Conservation (phyloP, 64 coral and sea anemone species). For the Montipora efflorescens region DNA sequence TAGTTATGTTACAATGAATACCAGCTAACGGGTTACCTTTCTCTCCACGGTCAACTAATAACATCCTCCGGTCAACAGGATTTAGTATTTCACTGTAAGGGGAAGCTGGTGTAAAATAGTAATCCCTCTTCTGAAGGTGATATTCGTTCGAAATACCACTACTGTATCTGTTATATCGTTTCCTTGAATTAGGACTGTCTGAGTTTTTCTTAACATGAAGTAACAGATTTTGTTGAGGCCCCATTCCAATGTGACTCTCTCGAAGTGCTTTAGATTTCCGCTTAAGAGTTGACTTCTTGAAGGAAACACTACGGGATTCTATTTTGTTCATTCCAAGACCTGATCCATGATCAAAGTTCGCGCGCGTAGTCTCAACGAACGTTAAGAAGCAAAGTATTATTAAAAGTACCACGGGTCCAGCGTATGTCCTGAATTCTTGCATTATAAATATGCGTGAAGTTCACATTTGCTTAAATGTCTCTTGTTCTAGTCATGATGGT, state of each 20-base stretch:
- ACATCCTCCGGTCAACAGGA: slow-evolving; percentile 28
- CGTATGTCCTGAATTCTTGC: background rate
- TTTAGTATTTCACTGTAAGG: background rate
- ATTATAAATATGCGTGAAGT: background rate
- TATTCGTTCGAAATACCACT: background rate
- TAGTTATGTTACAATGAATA: no score
- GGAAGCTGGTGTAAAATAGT: background rate
- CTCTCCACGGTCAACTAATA: slow-evolving; percentile 13
- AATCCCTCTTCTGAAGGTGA: background rate
- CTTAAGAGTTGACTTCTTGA: background rate
- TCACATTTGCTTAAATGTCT: background rate
- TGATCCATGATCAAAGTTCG: background rate
- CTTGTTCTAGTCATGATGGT: background rate
- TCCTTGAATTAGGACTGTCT: background rate
- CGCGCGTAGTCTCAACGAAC: slow-evolving; percentile 6
- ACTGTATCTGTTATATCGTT: background rate
- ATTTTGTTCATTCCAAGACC: background rate
- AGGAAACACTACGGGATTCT: background rate
- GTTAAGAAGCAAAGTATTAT: background rate
- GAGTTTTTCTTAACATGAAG: background rate
- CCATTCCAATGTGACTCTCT: background rate
- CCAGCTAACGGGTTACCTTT: background rate
- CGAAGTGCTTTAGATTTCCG: background rate
- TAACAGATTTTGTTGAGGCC: background rate
- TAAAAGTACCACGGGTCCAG: background rate